Base-by-base conservation (phyloP, 2,888 invertebrate genomes). In the Drosophila nigritarsus region DNA sequence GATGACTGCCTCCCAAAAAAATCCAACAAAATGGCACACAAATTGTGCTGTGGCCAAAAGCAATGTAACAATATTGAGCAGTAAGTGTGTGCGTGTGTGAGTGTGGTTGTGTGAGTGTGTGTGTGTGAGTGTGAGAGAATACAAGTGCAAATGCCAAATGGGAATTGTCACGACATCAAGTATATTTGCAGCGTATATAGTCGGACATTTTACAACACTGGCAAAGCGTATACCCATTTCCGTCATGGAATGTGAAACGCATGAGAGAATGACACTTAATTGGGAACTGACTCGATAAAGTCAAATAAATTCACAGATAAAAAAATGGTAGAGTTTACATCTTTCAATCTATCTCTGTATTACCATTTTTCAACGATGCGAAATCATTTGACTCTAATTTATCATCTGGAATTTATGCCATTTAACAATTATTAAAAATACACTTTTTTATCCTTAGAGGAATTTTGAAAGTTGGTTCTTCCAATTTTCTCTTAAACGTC, bases 131-230 rank as follows among this genome's bases (percentile, higher is more conserved):
- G n/a, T 15, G 20, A 20, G 38, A 13, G 15, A 8, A 42, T 15
- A 40, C 9, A 79, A 82, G 77, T 77, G 76, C 65, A 65, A 70
- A 56, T 51, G 58, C 27, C 71, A 55, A 73, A 74, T 82, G 73
- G 67, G 65, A 82, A 84, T 82, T 82, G 75, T 67, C 58, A 63
- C 69, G 59, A 53, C 59, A 66, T 66, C 61, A 78, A 79, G 71
- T 82, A 73, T 73, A 75, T 78, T 69, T 75, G 65, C 73, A 71
- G 66, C 67, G 64, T 7, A 38, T 24, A 54, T 38, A 54, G 9
- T 2, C 8, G 7, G 34, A 48, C 9, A 38, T 66, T 55, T 50
- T 29, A 13, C 7, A 11, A 40, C 40, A 32, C 38, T 30, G 53
- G 2, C 30, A n/a, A 8, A 27, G 15, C 54, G 11, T 9, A 36